Base-by-base conservation (phyloP, 1,140 invertebrate genomes). In the Xylocopa sonorina region DNA sequence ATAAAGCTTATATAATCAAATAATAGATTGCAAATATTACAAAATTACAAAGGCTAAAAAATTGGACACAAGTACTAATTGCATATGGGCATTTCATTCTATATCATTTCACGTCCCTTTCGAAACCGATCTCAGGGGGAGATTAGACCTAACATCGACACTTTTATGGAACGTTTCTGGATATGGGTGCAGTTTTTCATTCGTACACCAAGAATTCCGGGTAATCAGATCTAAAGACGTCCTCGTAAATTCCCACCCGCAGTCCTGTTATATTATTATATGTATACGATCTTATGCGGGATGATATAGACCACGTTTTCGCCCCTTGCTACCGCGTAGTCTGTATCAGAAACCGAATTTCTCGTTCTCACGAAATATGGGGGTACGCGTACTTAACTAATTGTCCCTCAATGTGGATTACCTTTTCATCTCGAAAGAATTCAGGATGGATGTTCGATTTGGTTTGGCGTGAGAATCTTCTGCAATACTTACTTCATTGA, bases 361-460 rank as follows among this genome's bases (percentile, higher is more conserved):
- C 66, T 60, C 66, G 78, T 89, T 89, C 89, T 89, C 89, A 89
- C 89, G 89, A 78, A 88, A 84, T 24, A 89, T 89, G 89, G 84
- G 88, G 88, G 88, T 58, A 64, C 63, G 53, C 38, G 38, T 50
- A 32, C 32, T 18, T 57, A 24, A 48, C 21, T 83, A 80, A 83
- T 66, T 79, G 66, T 55, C 55, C 76, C 48, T 51, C 67, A 5
- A 68, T 58, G 57, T 6, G 55, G 21, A 71, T 53, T 27, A 16
- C 27, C 9, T 41, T 34, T 46, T 57, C 3, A 24, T 16, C 18
- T 9, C 55, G 24, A 50, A n/a, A 34, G 64, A 58, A 57, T 66
- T 68, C 29, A 27, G 24, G n/a, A 10, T 7, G 32, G 34, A 7
- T 27, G 9, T 29, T 50, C 2, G 16, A 29, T 7, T 12, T 16